Evolutionary conservation across 2,113 vertebrate species (phyloP).

Genomic region (Syrmaticus mikado): DNA sequence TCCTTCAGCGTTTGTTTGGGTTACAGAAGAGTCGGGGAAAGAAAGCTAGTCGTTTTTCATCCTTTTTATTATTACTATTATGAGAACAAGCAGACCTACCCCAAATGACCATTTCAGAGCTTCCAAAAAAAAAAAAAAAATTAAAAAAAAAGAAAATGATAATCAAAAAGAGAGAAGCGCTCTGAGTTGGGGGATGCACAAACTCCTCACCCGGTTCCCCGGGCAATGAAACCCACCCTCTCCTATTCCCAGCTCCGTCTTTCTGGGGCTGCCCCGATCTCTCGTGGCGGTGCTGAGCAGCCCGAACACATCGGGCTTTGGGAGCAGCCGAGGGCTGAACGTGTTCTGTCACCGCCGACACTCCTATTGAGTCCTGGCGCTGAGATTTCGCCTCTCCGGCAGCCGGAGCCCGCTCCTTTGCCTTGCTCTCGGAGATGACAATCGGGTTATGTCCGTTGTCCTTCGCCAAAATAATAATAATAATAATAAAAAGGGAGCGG

Average conservation of each 20-base stretch:
- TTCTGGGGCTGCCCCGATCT: not conserved
- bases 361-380: fast-evolving
- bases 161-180: not conserved
- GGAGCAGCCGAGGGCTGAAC: not conserved
- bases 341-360: not conserved
- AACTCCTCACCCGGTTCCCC: not conserved
- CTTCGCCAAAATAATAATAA: not conserved
- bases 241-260: not conserved
- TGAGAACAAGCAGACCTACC: not conserved
- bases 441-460: not conserved
- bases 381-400: not conserved
- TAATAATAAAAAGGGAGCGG: not conserved
- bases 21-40: not conserved
- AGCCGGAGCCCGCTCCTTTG: not conserved
- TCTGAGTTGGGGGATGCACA: not conserved
- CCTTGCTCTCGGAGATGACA: not conserved
- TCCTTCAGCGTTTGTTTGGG: not conserved
- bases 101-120: not conserved
- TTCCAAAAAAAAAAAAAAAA: not conserved
- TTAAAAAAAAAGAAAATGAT: not conserved
- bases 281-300: not conserved
- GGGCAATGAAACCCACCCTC: not conserved
- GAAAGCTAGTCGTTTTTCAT: not conserved
- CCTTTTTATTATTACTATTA: not conserved
- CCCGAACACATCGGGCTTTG: not conserved